A percentile compares a stretch with the other conserved stretches of the same genome.
These are phyloP conservation scores for Tetropium fuscum DNA, from an alignment of 2,888 invertebrate genomes.

Conservation along the genomic window DNA sequence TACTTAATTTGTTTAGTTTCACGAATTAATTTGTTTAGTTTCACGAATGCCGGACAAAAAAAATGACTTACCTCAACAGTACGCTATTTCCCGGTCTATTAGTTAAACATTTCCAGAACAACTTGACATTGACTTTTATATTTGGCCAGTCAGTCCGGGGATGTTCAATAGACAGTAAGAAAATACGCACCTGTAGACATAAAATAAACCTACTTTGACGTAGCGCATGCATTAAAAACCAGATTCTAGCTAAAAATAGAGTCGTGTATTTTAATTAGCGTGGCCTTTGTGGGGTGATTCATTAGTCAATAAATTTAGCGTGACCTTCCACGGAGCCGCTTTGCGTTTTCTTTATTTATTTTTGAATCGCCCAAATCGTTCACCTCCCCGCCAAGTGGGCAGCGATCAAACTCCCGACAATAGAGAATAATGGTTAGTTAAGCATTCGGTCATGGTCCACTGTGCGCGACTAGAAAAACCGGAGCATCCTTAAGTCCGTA, in stretches of 20 bases:
- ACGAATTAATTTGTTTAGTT: too few species aligned
- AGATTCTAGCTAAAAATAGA: constrained; percentile 9
- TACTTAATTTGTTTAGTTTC: too few species aligned
- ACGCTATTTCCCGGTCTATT: too few species aligned
- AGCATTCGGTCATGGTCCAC: constrained; percentile 33
- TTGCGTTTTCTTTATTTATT: constrained; percentile 1
- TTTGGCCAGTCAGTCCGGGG: too few species aligned
- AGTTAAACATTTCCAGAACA: too few species aligned
- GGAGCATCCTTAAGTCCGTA: constrained; percentile 21
- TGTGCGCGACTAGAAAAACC: constrained; percentile 29
- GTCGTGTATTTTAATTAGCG: constrained; percentile 2
- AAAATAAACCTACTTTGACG: not conserved
- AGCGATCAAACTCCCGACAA: constrained; percentile 32
- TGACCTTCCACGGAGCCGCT: not conserved
- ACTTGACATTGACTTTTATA: too few species aligned
- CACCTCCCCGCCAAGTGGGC: constrained; percentile 4
- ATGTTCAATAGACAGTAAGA: too few species aligned
- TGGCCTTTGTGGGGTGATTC: constrained; percentile 5
- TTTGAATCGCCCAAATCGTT: constrained; percentile 8
- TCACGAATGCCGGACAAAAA: too few species aligned
- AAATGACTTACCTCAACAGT: too few species aligned
- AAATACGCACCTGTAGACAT: too few species aligned
- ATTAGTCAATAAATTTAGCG: constrained; percentile 9
- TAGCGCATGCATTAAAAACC: too few species aligned
- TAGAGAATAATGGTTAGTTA: constrained; percentile 36